Conservation (phyloP, 2,113 vertebrate species). For the Sorex araneus region DNA sequence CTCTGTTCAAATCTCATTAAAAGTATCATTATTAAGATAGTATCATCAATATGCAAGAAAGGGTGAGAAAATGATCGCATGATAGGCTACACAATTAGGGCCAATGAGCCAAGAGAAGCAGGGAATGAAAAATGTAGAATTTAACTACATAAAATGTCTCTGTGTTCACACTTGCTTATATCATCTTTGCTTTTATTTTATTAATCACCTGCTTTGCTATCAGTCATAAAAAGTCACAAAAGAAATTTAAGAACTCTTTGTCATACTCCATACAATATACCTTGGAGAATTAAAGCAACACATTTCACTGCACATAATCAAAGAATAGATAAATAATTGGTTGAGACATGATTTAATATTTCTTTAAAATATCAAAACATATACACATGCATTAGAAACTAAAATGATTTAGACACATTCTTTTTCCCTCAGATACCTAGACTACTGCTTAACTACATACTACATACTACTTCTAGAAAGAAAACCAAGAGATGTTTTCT, state of each 20-base stretch:
- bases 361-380: background rate
- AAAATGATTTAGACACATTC: background rate
- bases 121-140: background rate
- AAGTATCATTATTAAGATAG: background rate
- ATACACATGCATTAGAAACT: background rate
- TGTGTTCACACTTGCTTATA: background rate
- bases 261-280: background rate
- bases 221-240: background rate
- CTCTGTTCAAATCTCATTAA: background rate
- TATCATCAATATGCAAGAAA: background rate
- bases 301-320: background rate
- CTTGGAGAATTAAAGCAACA: background rate
- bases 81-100: background rate
- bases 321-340: conserved; percentile 3
- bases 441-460: background rate
- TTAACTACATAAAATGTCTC: background rate
- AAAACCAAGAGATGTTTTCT: background rate
- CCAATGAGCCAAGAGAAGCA: background rate
- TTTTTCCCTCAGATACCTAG: background rate
- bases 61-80: background rate
- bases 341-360: conserved; percentile 33
- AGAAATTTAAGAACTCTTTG: background rate
- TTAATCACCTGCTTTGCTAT: background rate
- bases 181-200: background rate
- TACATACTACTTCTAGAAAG: background rate